Evolutionary conservation across 1,140 invertebrate species (phyloP), one percentile per base, ranked within the genome.

Genomic region (Chrysomallon squamiferum): DNA sequence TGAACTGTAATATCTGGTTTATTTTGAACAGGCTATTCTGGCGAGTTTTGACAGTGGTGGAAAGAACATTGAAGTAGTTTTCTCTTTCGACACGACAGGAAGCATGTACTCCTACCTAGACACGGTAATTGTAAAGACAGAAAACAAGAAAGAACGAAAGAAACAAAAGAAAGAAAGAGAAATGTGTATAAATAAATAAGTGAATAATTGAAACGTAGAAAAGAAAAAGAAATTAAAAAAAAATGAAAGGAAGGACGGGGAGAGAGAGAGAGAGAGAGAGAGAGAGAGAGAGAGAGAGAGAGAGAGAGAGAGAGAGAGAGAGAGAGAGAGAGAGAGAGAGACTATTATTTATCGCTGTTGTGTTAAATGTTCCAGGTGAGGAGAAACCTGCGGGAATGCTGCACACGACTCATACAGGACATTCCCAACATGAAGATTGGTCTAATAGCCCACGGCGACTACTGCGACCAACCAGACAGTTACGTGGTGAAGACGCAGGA

Each of bases 51-150:
- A 77, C 30, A 62, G 74, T 0, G 59, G 45, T 13, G 79, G 79
- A 4, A 59, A 68, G 11, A 63, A 65, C 5, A 77, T 82, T 2
- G 80, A 82, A 54, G 79, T 82, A 18, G 80, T 77, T 0, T 82
- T 82, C 54, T 81, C 76, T 7, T 82, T 82, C 54, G 80, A 82
- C 60, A 82, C 80, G 2, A 82, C 80, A 0, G 80, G 80, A 7
- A 82, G 80, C 57, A 82, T 82, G 80, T 70, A 71, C 33, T 52
- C 49, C 22, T 79, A 74, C 60, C 56, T 82, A 2, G 22, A 29
- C 2, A 47, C 49, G 68, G 78, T 81, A 66, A 47, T 65, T 72
- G 11, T 41, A n/a, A n/a, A n/a, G n/a, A n/a, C n/a, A n/a, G n/a
- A n/a, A n/a, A n/a, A n/a, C n/a, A n/a, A n/a, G n/a, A n/a, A n/a